Conservation (phyloP, 2,888 invertebrate genomes). For the Gortyna flavago region DNA sequence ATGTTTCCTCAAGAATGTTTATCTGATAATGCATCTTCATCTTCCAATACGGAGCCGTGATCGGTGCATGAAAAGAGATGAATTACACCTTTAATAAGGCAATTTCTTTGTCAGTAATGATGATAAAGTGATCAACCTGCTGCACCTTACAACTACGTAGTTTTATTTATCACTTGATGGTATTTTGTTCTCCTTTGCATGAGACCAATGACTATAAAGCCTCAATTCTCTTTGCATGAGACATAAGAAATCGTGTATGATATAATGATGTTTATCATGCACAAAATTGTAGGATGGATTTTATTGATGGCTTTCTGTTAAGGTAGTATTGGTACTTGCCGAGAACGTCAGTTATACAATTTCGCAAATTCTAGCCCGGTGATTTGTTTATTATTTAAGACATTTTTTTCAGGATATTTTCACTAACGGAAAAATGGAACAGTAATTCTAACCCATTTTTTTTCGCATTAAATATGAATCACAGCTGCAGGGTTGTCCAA, state of each 20-base stretch:
- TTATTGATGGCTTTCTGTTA: slow-evolving; percentile 11
- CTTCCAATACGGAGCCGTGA: slow-evolving; percentile 34
- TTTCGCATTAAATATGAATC: slow-evolving; percentile 9
- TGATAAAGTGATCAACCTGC: slow-evolving; percentile 56
- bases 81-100: slow-evolving; percentile 54
- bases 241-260: slow-evolving; percentile 13
- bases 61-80: slow-evolving; percentile 40
- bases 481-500: slow-evolving; percentile 22
- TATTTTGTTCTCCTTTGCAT: slow-evolving; percentile 26
- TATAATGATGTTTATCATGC: slow-evolving; percentile 37
- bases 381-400: no score
- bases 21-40: slow-evolving; percentile 47
- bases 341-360: not conserved
- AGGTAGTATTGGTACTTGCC: not conserved
- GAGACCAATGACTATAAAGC: no score
- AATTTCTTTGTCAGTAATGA: slow-evolving; percentile 58
- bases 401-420: not conserved
- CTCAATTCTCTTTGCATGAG: slow-evolving; percentile 21
- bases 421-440: slow-evolving; percentile 3
- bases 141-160: slow-evolving; percentile 38
- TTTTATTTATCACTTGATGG: slow-evolving; percentile 45
- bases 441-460: slow-evolving; percentile 9
- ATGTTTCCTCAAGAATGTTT: slow-evolving; percentile 28
- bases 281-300: slow-evolving; percentile 12
- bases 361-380: not conserved